Evolutionary conservation across 2,113 vertebrate genomes (phyloP).

Genomic region (Eulacestoma nigropectus): DNA sequence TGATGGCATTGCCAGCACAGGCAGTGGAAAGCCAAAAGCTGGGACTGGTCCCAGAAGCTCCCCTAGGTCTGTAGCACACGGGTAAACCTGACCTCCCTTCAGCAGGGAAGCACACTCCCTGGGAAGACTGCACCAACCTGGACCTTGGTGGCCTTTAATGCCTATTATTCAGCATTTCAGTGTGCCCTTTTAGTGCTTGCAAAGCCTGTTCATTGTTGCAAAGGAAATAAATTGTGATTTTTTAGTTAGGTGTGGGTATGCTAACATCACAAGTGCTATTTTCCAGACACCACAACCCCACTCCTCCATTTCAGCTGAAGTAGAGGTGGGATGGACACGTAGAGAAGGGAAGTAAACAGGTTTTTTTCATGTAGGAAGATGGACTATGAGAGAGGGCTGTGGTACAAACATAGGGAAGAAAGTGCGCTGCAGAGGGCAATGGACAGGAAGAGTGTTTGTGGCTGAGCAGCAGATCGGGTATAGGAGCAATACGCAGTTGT

Average conservation of each 20-base stretch:
- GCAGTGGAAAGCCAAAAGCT: not conserved
- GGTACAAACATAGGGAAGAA: not conserved
- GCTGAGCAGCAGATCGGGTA: not conserved
- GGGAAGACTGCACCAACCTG: not conserved
- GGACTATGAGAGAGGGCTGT: not conserved
- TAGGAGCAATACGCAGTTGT: fast-evolving
- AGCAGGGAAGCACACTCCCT: not conserved
- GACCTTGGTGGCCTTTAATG: not conserved
- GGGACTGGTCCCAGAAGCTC: not conserved
- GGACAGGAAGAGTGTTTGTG: not conserved
- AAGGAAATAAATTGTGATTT: not conserved
- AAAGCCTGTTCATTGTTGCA: not conserved
- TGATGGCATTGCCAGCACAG: not conserved
- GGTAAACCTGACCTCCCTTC: fast-evolving
- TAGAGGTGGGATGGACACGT: not conserved
- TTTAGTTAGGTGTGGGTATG: not conserved
- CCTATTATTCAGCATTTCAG: not conserved
- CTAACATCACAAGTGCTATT: not conserved
- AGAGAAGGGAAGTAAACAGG: not conserved
- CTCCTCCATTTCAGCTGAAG: not conserved
- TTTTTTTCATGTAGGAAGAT: not conserved
- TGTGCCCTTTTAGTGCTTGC: not conserved
- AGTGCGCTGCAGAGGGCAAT: fast-evolving
- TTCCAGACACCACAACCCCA: not conserved
- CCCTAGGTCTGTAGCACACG: fast-evolving